Evolutionary conservation across 2,888 invertebrate species (phyloP), one percentile per base, ranked within the genome.

Genomic region (Yponomeuta evonymella): DNA sequence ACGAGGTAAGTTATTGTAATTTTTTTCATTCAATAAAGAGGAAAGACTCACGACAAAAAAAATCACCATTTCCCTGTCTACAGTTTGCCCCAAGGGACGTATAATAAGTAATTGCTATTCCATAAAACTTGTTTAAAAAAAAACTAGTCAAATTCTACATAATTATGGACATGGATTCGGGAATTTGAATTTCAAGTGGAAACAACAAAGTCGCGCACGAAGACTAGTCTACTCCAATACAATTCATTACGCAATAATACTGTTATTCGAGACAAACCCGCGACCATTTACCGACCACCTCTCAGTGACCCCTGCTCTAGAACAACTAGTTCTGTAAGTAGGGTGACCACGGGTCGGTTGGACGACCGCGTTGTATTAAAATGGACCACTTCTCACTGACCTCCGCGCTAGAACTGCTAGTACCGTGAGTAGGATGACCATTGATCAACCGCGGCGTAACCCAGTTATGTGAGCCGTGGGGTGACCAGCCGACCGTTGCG

Each of bases 401-500:
- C 51, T 15, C 51, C 15, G 15, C 15, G 6, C 15, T 58, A 15
- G 51, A 12, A 58, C 15, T 0, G 15, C 51, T 58, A 58, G 12
- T 58, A 15, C 51, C 15, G 51, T 15, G 51, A 2, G 15, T 15
- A 15, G 8, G 15, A 12, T 12, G 15, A 15, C 12, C 51, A 58
- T 58, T 12, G 12, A 12, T 58, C 15, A 72, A 75, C 73, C 72
- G 64, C 72, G 70, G 72, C 48, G 58, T 71, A 75, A 72, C 76
- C 75, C 71, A 74, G 69, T 76, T 77, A 76, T 73, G 76, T 29
- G 71, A 72, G 73, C 71, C 72, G 70, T 72, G 72, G 76, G 79
- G 78, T 76, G 76, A 74, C 77, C 78, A 77, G 29, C 71, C 75
- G 73, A 75, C 74, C 74, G 75, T 65, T 71, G 75, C 76, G 67